Evolutionary conservation across 1,140 invertebrate genomes (phyloP).

Genomic region (Dermatophagoides farinae): DNA sequence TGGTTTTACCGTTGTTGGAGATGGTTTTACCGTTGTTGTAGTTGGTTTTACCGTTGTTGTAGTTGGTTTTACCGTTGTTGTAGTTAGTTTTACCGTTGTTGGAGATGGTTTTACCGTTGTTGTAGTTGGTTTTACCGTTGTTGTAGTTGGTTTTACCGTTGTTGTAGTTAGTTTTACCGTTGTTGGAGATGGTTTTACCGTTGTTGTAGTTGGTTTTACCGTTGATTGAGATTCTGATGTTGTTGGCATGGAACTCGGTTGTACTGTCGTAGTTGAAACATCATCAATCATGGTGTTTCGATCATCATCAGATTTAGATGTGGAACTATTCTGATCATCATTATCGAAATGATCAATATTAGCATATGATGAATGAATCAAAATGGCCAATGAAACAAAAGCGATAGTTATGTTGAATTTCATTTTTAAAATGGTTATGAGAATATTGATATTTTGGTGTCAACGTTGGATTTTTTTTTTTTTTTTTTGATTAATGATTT

Average conservation of each 20-base stretch:
- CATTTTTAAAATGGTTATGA: too few species aligned
- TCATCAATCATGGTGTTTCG: too few species aligned
- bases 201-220: neutral
- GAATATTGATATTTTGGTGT: too few species aligned
- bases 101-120: neutral
- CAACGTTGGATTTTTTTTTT: too few species aligned
- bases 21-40: neutral
- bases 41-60: neutral
- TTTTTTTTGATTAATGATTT: too few species aligned
- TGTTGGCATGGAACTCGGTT: neutral
- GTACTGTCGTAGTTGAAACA: too few species aligned
- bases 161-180: neutral
- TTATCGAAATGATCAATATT: too few species aligned
- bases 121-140: neutral
- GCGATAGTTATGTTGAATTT: too few species aligned
- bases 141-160: neutral
- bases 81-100: neutral
- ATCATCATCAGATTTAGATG: too few species aligned
- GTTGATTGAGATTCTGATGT: neutral
- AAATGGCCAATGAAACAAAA: too few species aligned
- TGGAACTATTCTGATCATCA: too few species aligned
- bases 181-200: neutral
- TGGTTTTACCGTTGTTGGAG: neutral
- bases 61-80: neutral
- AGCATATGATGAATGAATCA: too few species aligned